Base-by-base conservation (phyloP, 1,140 invertebrate species). In the Lineus longissimus region DNA sequence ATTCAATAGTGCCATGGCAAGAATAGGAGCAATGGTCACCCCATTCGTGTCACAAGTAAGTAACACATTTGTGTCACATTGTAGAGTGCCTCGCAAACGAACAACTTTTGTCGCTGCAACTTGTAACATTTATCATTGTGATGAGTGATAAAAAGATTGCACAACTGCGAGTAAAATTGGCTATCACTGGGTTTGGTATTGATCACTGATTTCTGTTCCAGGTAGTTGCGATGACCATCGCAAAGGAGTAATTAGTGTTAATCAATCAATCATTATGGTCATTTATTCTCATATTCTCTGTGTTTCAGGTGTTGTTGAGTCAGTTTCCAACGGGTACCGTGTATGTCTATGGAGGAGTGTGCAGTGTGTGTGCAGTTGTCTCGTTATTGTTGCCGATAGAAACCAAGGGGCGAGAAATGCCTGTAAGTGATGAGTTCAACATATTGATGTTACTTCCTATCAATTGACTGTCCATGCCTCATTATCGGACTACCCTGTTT, bases 11-110 rank as follows among this genome's bases (percentile, higher is more conserved):
- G 90, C 90, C 0, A 92, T 94, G 85, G 93, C 94, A 2, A 80
- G 94, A 63, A 85, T 96, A 17, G 94, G 94, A 43, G 93, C 93
- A n/a, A 95, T 96, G 90, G 81, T 93, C 2, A 95, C 94, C 11
- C 94, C 94, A 2, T 95, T 96, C 75, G 87, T 97, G 30, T 92
- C 93, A n/a, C 93, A 95, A 86, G 93, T 95, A 43, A 19, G 40
- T 43, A 43, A 13, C 11, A 19, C 11, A 43, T 13, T 43, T 43
- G 19, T 43, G n/a, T n/a, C n/a, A n/a, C 40, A 43, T 43, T 11
- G 40, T 13, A 43, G 40, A 13, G 19, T 43, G 11, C 11, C 19
- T 19, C 19, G 40, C 40, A 43, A 43, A 43, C 11, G 19, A 19
- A 43, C n/a, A n/a, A n/a, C n/a, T n/a, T n/a, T n/a, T n/a, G n/a